Evolutionary conservation across 2,113 vertebrate species (phyloP).

Genomic region (Dascyllus trimaculatus): DNA sequence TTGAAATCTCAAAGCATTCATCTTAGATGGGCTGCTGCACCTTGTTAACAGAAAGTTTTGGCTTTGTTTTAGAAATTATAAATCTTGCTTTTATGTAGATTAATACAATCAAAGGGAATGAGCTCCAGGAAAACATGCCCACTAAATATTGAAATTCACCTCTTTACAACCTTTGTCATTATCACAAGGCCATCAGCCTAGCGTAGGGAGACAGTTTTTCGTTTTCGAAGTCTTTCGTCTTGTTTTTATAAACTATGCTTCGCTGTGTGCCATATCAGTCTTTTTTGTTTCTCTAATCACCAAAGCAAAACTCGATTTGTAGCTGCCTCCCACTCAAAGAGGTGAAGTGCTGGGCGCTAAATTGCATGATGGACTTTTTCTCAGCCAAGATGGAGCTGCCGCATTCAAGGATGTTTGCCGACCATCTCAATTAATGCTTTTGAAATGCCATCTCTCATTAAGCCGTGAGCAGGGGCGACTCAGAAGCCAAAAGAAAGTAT

Average conservation of each 20-base stretch:
- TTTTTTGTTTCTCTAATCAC: conserved; percentile 36
- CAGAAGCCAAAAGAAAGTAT: conserved; percentile 53
- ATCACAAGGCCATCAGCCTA: conserved; percentile 1
- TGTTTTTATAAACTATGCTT: too few relatives aligned
- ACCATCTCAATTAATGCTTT: conserved; percentile 80
- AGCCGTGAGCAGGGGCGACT: conserved; percentile 51
- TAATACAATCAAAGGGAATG: background rate
- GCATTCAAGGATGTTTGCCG: conserved; percentile 62
- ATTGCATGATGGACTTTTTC: conserved; percentile 58
- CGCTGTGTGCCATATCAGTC: too few relatives aligned
- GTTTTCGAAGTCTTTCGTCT: background rate
- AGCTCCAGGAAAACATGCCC: background rate
- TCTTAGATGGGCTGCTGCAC: conserved; percentile 42
- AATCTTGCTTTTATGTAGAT: background rate
- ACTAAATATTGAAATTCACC: conserved; percentile 2
- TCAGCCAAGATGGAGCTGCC: conserved; percentile 54
- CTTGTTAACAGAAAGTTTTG: conserved; percentile 24
- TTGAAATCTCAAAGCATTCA: conserved; percentile 71
- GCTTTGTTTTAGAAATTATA: background rate
- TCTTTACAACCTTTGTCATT: background rate
- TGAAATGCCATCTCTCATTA: conserved; percentile 80
- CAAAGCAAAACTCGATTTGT: conserved; percentile 49
- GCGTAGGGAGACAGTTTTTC: background rate
- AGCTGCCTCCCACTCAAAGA: conserved; percentile 48
- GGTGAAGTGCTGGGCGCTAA: conserved; percentile 37